Percentiles rank a stretch among this genome's conserved stretches.
These are phyloP conservation scores for Drosophila sp. DNA, from an alignment of 1,140 invertebrate species.

Conservation along the genomic window DNA sequence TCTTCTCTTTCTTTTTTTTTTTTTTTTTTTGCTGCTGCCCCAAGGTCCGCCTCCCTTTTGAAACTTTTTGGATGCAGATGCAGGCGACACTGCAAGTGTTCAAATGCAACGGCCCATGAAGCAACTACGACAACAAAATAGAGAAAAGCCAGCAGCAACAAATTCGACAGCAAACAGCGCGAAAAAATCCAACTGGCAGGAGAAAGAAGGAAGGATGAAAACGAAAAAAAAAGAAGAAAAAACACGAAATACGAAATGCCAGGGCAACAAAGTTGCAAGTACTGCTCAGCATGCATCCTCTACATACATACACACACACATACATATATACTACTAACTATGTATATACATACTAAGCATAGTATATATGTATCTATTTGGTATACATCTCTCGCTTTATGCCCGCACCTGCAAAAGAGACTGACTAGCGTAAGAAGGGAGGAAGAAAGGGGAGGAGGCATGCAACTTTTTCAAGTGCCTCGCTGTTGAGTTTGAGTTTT, in stretches of 20 bases:
- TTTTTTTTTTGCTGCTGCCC: neutral
- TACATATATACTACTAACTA: neutral
- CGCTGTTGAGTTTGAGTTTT: conserved; percentile 31
- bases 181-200: conserved; percentile 24
- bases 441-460: neutral
- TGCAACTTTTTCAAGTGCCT: conserved; percentile 52
- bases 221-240: conserved; percentile 14
- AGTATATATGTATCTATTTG: conserved; percentile 25
- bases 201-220: conserved; percentile 18
- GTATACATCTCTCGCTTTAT: conserved; percentile 7
- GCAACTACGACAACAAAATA: conserved; percentile 62
- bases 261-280: conserved; percentile 65
- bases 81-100: conserved; percentile 67
- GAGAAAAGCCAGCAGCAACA: conserved; percentile 48
- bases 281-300: conserved; percentile 41
- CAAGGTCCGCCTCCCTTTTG: neutral
- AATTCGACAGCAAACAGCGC: conserved; percentile 57
- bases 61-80: conserved; percentile 55
- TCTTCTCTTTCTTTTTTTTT: neutral
- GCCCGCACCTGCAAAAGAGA: conserved; percentile 45
- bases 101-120: conserved; percentile 72
- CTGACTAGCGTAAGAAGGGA: neutral
- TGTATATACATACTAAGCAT: conserved; percentile 17
- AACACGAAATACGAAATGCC: conserved; percentile 42
- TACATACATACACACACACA: conserved; percentile 29